Percentiles rank a stretch among this genome's conserved stretches.
Evolutionary conservation across 2,888 invertebrate species (phyloP).

Genomic region (Cataglyphis altisquamis): DNA sequence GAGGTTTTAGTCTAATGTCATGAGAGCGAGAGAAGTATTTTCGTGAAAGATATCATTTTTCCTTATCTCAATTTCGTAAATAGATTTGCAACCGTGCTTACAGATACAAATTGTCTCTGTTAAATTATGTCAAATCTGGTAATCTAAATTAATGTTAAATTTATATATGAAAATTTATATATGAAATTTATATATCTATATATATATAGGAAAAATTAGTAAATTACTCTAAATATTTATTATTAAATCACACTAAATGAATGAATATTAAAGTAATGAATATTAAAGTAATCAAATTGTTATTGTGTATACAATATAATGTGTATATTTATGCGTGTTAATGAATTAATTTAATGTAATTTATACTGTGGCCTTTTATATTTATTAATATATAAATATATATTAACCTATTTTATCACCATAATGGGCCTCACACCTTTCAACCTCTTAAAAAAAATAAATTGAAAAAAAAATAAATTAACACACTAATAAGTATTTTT

Average conservation of each 20-base stretch:
- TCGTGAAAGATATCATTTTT: neutral
- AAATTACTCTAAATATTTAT: slow-evolving; percentile 1
- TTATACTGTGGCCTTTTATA: neutral
- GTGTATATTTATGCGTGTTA: slow-evolving; percentile 7
- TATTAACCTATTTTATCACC: neutral
- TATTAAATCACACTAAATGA: neutral
- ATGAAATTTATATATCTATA: neutral
- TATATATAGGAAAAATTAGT: neutral
- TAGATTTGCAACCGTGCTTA: neutral
- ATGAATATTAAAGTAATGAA: slow-evolving; percentile 20
- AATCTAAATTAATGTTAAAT: neutral
- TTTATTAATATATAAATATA: slow-evolving; percentile 6
- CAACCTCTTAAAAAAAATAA: neutral
- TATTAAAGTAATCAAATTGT: slow-evolving; percentile 6
- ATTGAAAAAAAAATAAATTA: no score
- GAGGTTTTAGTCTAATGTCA: neutral
- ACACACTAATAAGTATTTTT: neutral
- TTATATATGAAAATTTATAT: neutral
- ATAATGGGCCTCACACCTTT: neutral
- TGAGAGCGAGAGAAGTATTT: neutral
- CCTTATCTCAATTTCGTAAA: neutral
- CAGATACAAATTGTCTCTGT: neutral
- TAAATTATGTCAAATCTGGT: neutral
- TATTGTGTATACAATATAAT: neutral
- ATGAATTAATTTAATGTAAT: slow-evolving; percentile 28